Evolutionary conservation across 2,888 invertebrate species (phyloP), one percentile per base, ranked within the genome.

Genomic region (Microchrysa polita): DNA sequence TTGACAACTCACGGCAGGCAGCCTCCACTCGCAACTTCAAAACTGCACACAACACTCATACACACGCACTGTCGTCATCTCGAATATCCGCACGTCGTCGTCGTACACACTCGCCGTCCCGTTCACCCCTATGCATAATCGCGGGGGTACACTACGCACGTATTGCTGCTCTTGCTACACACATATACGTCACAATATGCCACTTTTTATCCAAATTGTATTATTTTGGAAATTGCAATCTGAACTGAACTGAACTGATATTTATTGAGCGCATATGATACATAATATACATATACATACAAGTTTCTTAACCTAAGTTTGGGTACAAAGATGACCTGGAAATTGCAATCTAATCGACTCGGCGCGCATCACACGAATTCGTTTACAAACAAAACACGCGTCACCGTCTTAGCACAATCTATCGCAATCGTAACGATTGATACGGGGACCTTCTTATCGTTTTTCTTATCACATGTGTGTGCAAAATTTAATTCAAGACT

Each of bases 391-490:
- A 57, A 69, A 40, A 5, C 55, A 10, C 40, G n/a, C n/a, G 40
- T 57, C 55, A 57, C 55, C 69, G 20, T n/a, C 9, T 14, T 14
- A n/a, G 69, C 34, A 16, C 69, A 40, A 5, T 69, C n/a, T 57
- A 69, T 55, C 69, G 27, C n/a, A 16, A 18, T 55, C 40, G 69
- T 34, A 16, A 7, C 20, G 55, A 57, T 69, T 55, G 34, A 67
- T 67, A 44, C 10, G 18, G 18, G 53, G n/a, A n/a, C 2, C 53
- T 7, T 67, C 18, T 69, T 69, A 69, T 69, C 69, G 57, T 40
- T 34, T 23, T 69, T 67, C 55, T 69, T 69, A 69, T 69, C 69
- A 55, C 69, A 69, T 69, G 69, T 69, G 69, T 69, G 69, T 69
- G 69, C 69, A 22, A 57, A 69, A 69, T 69, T 69, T 69, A 55